These are phyloP conservation scores for Marronus borbonicus DNA, from an alignment of 2,888 invertebrate species.

Conservation along the genomic window DNA sequence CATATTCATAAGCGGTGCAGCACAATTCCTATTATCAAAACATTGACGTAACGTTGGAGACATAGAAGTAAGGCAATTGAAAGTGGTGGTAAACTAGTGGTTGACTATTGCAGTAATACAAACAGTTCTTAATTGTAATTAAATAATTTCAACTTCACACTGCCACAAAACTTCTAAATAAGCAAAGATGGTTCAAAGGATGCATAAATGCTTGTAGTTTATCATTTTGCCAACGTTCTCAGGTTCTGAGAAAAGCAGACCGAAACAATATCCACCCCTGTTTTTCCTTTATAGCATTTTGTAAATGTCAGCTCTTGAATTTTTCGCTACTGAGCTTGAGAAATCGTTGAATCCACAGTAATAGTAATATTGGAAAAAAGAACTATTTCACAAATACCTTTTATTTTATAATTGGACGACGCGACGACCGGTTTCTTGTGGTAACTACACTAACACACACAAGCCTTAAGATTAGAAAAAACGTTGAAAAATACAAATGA, in stretches of 20 bases:
- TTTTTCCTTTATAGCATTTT: slow-evolving; percentile 3
- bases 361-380: no score
- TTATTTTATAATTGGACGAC: no score
- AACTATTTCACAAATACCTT: no score
- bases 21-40: slow-evolving; percentile 32
- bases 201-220: not conserved
- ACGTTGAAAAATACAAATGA: no score
- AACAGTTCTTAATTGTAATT: no score
- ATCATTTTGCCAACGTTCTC: slow-evolving; percentile 5
- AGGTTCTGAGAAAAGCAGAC: slow-evolving; percentile 3
- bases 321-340: slow-evolving; percentile 6
- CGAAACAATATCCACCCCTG: not conserved
- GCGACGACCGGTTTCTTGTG: no score
- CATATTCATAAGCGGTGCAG: slow-evolving; percentile 36
- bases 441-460: no score
- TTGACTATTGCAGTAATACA: no score
- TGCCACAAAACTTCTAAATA: no score
- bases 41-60: slow-evolving; percentile 12
- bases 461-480: no score
- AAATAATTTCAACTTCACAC: no score
- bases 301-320: not conserved
- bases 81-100: slow-evolving; percentile 7
- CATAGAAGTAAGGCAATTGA: slow-evolving; percentile 17
- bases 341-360: not conserved
- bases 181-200: no score